A percentile compares a stretch with the other conserved stretches of the same genome.
Conservation (phyloP, 2,113 vertebrate species). For the Carettochelys insculpta region DNA sequence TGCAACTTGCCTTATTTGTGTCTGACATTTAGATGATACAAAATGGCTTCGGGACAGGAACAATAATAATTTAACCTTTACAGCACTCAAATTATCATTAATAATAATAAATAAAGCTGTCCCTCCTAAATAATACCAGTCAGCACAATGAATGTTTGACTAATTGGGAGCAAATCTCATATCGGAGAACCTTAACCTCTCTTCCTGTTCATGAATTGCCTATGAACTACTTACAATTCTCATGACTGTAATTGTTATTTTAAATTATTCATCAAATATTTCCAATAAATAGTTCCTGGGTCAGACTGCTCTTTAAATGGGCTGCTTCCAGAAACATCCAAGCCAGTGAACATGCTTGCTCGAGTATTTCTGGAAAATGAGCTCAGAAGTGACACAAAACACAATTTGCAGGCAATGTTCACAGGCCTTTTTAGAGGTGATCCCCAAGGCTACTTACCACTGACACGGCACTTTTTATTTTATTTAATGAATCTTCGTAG, state of each 20-base stretch:
- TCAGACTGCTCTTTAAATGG: slow-evolving; percentile 53
- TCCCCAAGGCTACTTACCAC: rapidly evolving
- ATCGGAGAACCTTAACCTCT: slow-evolving; percentile 55
- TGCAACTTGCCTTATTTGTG: rapidly evolving
- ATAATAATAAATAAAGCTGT: background rate
- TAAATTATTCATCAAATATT: slow-evolving; percentile 72
- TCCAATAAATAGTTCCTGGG: slow-evolving; percentile 42
- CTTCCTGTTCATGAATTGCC: slow-evolving; percentile 60
- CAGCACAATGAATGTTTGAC: background rate
- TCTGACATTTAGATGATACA: background rate
- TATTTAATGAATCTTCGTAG: rapidly evolving
- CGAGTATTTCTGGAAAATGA: background rate
- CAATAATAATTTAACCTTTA: background rate
- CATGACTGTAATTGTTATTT: slow-evolving; percentile 66
- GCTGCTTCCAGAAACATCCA: slow-evolving; percentile 17
- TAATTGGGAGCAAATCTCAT: slow-evolving; percentile 58
- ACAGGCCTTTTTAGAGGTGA: rapidly evolving
- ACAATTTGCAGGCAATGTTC: background rate
- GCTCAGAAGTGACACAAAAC: background rate
- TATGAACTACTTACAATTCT: slow-evolving; percentile 65
- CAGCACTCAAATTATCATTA: background rate
- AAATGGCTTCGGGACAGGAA: background rate
- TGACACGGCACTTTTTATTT: rapidly evolving
- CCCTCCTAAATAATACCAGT: background rate
- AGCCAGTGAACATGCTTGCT: background rate